A percentile compares a stretch with the other conserved stretches of the same genome.
phyloP scores from a whole-genome alignment of 2,797 vertebrate species.

The Spinus pinus region DNA sequence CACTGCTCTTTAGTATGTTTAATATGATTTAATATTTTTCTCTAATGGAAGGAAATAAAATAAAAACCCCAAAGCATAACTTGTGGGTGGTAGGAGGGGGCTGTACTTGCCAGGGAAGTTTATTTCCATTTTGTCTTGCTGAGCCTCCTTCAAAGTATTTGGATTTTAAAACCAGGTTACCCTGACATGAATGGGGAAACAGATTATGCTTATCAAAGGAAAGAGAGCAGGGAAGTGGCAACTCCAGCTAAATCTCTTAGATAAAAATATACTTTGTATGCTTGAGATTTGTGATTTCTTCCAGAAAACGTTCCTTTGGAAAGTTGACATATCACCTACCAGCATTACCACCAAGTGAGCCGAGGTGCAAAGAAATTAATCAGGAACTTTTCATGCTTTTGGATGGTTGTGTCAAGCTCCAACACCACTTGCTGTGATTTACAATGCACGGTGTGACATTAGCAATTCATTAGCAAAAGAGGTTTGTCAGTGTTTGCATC shows the following conservation, averaged over 20 bases:
- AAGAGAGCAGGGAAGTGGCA: slow-evolving; percentile 11
- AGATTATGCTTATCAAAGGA: slow-evolving; percentile 41
- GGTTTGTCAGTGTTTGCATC: background rate
- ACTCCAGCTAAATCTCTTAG: slow-evolving; percentile 20
- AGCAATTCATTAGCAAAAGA: slow-evolving; percentile 35
- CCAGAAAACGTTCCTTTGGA: background rate
- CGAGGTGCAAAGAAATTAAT: slow-evolving; percentile 50
- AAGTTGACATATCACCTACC: slow-evolving; percentile 14
- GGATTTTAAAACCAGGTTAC: slow-evolving; percentile 37
- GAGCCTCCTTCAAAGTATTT: slow-evolving; percentile 19
- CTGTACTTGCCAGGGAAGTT: slow-evolving; percentile 26
- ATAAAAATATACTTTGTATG: background rate
- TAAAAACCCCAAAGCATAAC: background rate
- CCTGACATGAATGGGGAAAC: background rate
- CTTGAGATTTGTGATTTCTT: slow-evolving; percentile 19
- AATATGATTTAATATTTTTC: background rate
- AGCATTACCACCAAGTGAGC: background rate
- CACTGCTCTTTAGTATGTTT: background rate
- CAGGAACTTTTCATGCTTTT: background rate
- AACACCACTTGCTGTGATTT: background rate
- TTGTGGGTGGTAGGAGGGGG: background rate
- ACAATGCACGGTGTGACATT: background rate
- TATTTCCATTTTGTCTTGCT: slow-evolving; percentile 43
- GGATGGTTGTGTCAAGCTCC: slow-evolving; percentile 8
- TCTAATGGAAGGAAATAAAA: background rate